Evolutionary conservation across 2,797 vertebrate species (phyloP), one percentile per base, ranked within the genome.

Genomic region (Halcyon chelicuti): DNA sequence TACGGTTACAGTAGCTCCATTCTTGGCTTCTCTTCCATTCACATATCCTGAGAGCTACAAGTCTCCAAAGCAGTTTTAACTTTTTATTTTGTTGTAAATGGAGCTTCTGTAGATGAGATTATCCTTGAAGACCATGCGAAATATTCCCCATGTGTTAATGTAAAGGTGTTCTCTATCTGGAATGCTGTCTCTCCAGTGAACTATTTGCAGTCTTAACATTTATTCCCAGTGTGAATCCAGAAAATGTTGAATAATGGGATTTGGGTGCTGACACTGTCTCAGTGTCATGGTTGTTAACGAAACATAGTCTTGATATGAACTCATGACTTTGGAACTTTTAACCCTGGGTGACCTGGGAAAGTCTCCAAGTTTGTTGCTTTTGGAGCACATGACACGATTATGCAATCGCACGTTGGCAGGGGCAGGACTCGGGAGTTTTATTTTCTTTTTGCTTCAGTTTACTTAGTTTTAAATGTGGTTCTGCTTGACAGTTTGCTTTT

Each of bases 271-370:
- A 39, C 22, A 9, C 47, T 78, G 49, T 55, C 73, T 58, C 66
- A 33, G 18, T 84, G 74, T 78, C 55, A 25, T 10, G 57, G 58
- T 28, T 18, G 2, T 46, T 88, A 47, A 40, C 62, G 84, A 83
- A 80, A 85, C 29, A 14, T 1, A 61, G 70, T 88, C 70, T 91
- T 75, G 66, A 40, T 65, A 42, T 91, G 87, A 92, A 77, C 68
- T 90, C 78, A 39, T 75, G 81, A 68, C 81, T 96, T 94, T 42
- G 84, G 72, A 93, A 83, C 91, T 93, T 91, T 77, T 87, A 83
- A 95, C 91, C 91, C 78, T 44, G 37, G 54, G 37, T 88, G 89
- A 94, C 94, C 94, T 92, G 81, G 72, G 72, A 80, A 90, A 68
- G 33, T 67, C 80, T 95, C 86, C 86, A 88, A 31, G 61, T 58